Percentiles rank a stretch among this genome's conserved stretches.
Conservation (phyloP, 2,888 invertebrate species). For the Ditula angustiorana region DNA sequence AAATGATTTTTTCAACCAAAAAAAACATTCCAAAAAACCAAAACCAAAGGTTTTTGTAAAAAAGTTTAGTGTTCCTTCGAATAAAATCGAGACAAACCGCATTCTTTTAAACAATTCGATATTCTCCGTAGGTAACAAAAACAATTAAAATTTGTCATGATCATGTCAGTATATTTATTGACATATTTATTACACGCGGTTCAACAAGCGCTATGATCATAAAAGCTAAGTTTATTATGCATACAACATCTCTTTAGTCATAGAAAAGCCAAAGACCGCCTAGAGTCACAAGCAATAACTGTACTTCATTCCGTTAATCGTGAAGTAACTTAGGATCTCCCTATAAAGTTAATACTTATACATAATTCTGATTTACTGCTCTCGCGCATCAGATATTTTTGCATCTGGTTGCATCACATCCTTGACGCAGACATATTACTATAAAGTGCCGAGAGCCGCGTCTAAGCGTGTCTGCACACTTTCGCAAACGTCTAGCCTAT, state of each 20-base stretch:
- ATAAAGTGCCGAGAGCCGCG: slow-evolving; percentile 64
- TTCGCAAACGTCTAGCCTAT: slow-evolving; percentile 68
- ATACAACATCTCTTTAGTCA: background rate
- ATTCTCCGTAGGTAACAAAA: too few relatives aligned
- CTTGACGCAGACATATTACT: slow-evolving; percentile 70
- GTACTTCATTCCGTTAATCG: background rate
- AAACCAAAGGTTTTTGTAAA: too few relatives aligned
- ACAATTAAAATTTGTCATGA: too few relatives aligned
- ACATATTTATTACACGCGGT: background rate
- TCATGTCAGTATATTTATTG: background rate
- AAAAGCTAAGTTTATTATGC: background rate
- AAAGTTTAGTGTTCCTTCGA: too few relatives aligned
- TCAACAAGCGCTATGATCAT: background rate
- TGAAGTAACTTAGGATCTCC: slow-evolving; percentile 21
- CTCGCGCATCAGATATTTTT: slow-evolving; percentile 24
- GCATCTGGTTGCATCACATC: slow-evolving; percentile 61
- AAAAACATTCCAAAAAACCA: too few relatives aligned
- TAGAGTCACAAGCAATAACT: slow-evolving; percentile 9
- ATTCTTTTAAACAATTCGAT: too few relatives aligned
- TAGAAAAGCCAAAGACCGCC: background rate
- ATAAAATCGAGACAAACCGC: too few relatives aligned
- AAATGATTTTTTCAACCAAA: too few relatives aligned
- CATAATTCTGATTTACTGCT: slow-evolving; percentile 24
- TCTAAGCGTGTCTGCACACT: slow-evolving; percentile 70
- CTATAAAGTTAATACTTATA: slow-evolving; percentile 15